A percentile compares a stretch with the other conserved stretches of the same genome.
phyloP scores from a whole-genome alignment of 2,113 vertebrate species.

The Amia ocellicauda region DNA sequence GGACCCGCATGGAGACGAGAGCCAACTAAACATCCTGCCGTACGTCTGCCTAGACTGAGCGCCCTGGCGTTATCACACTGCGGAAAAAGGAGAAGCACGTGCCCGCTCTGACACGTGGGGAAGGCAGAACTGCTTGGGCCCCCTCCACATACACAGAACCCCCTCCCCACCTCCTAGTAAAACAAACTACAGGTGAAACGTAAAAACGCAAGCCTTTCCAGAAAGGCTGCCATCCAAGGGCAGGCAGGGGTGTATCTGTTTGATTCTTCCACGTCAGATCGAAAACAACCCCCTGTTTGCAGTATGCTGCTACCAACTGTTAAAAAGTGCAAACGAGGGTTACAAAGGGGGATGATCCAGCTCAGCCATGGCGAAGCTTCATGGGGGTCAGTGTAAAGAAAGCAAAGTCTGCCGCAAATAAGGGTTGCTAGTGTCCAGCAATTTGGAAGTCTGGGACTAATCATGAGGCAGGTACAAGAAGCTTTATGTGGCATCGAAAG shows the following conservation, averaged over 20 bases:
- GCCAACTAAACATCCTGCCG: slow-evolving; percentile 87
- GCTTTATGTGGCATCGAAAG: slow-evolving; percentile 54
- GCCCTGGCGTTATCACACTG: slow-evolving; percentile 13
- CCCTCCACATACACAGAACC: too few species aligned
- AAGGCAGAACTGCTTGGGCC: slow-evolving; percentile 46
- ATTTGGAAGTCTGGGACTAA: slow-evolving; percentile 36
- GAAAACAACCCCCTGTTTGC: slow-evolving; percentile 53
- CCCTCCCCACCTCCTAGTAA: slow-evolving; percentile 43
- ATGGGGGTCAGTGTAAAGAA: slow-evolving; percentile 41
- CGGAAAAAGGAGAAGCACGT: slow-evolving; percentile 50
- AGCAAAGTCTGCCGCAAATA: slow-evolving; percentile 50
- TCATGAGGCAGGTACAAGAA: slow-evolving; percentile 56
- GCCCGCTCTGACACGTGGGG: slow-evolving; percentile 66
- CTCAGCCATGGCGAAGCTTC: slow-evolving; percentile 32
- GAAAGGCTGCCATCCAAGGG: slow-evolving; percentile 47
- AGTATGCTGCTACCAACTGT: slow-evolving; percentile 84
- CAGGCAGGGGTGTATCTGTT: slow-evolving; percentile 39
- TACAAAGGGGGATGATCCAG: slow-evolving; percentile 51
- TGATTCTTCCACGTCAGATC: slow-evolving; percentile 22
- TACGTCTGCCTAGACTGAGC: slow-evolving; percentile 92
- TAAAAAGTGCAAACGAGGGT: slow-evolving; percentile 60
- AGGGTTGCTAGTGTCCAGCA: slow-evolving; percentile 40
- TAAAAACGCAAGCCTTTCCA: slow-evolving; percentile 55
- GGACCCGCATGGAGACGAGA: slow-evolving; percentile 83
- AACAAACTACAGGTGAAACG: slow-evolving; percentile 56